A percentile compares a stretch with the other conserved stretches of the same genome.
Conservation (phyloP, 2,888 invertebrate genomes). For the Macrosoma leucophasiata region DNA sequence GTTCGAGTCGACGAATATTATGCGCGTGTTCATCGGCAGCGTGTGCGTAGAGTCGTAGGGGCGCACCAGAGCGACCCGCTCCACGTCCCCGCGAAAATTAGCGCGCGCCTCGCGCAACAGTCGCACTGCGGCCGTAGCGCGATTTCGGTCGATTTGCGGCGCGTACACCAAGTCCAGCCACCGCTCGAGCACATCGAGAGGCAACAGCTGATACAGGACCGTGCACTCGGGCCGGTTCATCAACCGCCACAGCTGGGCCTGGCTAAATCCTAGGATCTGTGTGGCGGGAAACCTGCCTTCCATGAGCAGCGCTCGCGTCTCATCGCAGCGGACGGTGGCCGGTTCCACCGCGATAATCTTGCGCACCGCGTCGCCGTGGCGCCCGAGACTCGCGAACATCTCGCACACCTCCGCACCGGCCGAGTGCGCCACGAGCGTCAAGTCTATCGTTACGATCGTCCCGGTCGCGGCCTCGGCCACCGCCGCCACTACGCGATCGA, state of each 20-base stretch:
- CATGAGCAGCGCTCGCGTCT: slow-evolving; percentile 2
- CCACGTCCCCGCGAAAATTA: slow-evolving; percentile 1
- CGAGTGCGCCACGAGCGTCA: slow-evolving; percentile 1
- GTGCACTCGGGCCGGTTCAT: slow-evolving; percentile 2
- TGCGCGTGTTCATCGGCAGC: background rate
- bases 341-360: slow-evolving; percentile 3
- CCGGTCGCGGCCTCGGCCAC: slow-evolving; percentile 2
- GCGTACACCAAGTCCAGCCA: slow-evolving; percentile 2
- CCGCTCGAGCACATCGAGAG: slow-evolving; percentile 3
- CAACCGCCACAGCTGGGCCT: slow-evolving; percentile 2
- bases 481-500: slow-evolving; percentile 3
- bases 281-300: slow-evolving; percentile 2
- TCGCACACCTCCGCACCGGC: slow-evolving; percentile 3
- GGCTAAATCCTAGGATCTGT: slow-evolving; percentile 3
- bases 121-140: background rate
- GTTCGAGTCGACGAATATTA: background rate
- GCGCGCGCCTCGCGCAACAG: slow-evolving; percentile 3
- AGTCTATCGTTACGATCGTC: slow-evolving; percentile 2
- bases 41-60: slow-evolving; percentile 1
- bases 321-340: slow-evolving; percentile 1
- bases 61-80: slow-evolving; percentile 1
- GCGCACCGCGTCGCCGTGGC: background rate
- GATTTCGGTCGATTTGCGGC: slow-evolving; percentile 2
- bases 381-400: slow-evolving; percentile 2
- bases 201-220: slow-evolving; percentile 1